These are phyloP conservation scores for Scolopax rusticola DNA, from an alignment of 2,797 vertebrate species.

Conservation along the genomic window DNA sequence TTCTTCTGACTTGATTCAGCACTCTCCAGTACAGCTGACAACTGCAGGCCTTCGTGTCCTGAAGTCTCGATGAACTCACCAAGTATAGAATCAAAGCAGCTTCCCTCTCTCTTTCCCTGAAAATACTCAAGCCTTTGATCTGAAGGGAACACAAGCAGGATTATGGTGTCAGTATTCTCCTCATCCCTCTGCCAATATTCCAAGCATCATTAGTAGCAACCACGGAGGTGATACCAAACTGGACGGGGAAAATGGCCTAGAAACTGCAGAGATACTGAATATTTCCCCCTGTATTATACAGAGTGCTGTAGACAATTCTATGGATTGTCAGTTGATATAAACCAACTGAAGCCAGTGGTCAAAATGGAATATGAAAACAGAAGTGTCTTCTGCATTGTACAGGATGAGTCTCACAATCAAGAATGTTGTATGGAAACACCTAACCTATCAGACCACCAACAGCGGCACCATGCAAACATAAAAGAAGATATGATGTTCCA, in stretches of 20 bases:
- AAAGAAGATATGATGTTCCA: not conserved
- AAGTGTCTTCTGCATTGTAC: not conserved
- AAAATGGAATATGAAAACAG: not conserved
- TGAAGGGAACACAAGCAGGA: not conserved
- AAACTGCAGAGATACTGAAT: not conserved
- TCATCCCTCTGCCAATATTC: not conserved
- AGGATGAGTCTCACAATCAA: not conserved
- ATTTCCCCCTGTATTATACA: not conserved
- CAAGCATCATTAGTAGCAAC: not conserved
- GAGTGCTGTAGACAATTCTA: not conserved
- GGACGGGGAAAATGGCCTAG: not conserved
- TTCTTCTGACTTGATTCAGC: not conserved
- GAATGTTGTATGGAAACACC: not conserved
- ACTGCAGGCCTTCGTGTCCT: accelerated
- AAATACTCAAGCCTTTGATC: not conserved
- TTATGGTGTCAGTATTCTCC: not conserved
- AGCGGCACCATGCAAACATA: not conserved
- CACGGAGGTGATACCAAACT: not conserved
- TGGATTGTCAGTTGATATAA: not conserved
- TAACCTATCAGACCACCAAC: not conserved
- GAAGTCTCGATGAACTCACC: not conserved
- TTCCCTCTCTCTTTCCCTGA: not conserved
- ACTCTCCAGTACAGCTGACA: not conserved
- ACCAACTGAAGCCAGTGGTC: not conserved
- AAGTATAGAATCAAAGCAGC: not conserved